These are phyloP conservation scores for Goniozus legneri DNA, from an alignment of 1,140 invertebrate species.

Conservation along the genomic window DNA sequence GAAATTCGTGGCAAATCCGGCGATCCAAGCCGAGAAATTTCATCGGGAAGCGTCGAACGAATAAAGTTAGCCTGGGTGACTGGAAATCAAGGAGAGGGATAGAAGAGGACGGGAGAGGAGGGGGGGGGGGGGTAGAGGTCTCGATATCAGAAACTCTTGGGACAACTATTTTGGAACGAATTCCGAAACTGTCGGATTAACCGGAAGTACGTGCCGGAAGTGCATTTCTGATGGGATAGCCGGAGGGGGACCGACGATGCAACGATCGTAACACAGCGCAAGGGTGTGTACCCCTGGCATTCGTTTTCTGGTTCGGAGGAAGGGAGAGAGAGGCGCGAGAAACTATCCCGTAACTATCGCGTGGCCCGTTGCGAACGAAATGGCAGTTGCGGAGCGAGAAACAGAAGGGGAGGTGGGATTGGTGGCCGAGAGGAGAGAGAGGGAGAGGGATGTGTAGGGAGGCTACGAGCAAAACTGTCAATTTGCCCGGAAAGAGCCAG, in stretches of 20 bases:
- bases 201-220: slow-evolving; percentile 33
- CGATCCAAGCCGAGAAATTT: too few species aligned
- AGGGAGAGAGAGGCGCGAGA: slow-evolving; percentile 1
- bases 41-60: too few species aligned
- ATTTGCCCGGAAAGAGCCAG: slow-evolving; percentile 26
- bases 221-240: slow-evolving; percentile 26
- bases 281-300: slow-evolving; percentile 14
- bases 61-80: too few species aligned
- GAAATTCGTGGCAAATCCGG: too few species aligned
- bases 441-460: too few species aligned
- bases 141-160: slow-evolving; percentile 29
- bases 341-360: slow-evolving; percentile 27
- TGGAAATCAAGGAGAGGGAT: background rate
- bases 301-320: slow-evolving; percentile 26
- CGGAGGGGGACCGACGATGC: slow-evolving; percentile 1
- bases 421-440: too few species aligned
- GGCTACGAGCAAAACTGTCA: slow-evolving; percentile 25
- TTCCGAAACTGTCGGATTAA: slow-evolving; percentile 33
- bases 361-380: too few species aligned
- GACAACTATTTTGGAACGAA: slow-evolving; percentile 30
- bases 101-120: background rate
- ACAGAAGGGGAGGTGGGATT: too few species aligned
- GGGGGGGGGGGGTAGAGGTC: background rate
- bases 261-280: slow-evolving; percentile 20
- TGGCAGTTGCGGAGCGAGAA: too few species aligned